Conservation (phyloP, 2,797 vertebrate species). For the Gymnothorax javanicus region DNA sequence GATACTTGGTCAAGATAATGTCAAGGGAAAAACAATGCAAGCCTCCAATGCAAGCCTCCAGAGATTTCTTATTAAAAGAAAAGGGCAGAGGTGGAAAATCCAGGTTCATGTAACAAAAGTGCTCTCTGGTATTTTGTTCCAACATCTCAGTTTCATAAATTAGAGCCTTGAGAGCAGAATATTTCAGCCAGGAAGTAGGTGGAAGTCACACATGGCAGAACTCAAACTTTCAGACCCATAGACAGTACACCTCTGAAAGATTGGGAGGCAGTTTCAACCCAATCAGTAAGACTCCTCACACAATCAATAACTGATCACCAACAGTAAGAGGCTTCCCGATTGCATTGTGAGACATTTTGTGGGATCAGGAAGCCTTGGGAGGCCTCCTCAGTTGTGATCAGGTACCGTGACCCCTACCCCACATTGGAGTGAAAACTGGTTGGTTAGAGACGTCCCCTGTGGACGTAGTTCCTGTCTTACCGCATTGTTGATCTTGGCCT, state of each 20-base stretch:
- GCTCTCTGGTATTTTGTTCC: no score
- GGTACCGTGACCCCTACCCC: neutral
- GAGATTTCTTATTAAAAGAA: neutral
- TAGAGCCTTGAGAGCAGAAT: no score
- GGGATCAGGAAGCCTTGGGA: neutral
- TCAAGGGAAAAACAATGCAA: neutral
- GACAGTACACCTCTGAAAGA: no score
- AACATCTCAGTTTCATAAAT: no score
- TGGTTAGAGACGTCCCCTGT: neutral
- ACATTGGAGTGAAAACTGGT: neutral
- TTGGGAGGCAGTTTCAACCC: neutral
- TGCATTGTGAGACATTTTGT: neutral
- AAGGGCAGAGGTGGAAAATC: no score
- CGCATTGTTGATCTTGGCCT: constrained; percentile 89
- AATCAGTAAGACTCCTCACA: neutral
- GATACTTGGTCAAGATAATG: neutral
- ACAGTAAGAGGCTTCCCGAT: neutral
- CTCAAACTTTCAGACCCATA: no score
- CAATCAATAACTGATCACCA: neutral
- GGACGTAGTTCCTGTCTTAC: constrained; percentile 68
- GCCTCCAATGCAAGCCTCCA: neutral
- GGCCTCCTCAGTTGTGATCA: neutral
- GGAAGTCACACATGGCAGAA: no score
- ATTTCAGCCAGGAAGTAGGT: no score
- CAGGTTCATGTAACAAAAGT: no score